Evolutionary conservation across 2,113 vertebrate species (phyloP).

Genomic region (Antigone vipio): DNA sequence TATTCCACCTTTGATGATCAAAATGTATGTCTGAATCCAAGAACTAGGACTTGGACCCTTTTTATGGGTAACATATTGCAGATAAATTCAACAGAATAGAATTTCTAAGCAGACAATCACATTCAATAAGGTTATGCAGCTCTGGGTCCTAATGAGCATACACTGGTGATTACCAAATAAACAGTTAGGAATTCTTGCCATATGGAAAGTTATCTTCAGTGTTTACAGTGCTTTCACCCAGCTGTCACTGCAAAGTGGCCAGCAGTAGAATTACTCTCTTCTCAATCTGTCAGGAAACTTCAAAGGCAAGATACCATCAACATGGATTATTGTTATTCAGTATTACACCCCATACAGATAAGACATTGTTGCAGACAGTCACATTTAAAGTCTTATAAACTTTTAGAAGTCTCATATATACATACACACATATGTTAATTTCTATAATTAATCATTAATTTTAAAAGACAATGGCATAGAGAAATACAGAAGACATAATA

Average conservation of each 20-base stretch:
- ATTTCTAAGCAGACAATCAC: neutral
- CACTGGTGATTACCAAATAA: slow-evolving; percentile 34
- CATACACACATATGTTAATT: neutral
- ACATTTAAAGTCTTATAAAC: neutral
- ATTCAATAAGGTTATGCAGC: neutral
- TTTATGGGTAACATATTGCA: neutral
- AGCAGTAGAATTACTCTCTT: slow-evolving; percentile 18
- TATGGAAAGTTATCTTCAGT: slow-evolving; percentile 39
- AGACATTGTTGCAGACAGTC: neutral
- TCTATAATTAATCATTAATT: neutral
- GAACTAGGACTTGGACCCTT: neutral
- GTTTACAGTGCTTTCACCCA: slow-evolving; percentile 40
- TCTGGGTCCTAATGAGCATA: slow-evolving; percentile 7
- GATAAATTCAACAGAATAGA: neutral
- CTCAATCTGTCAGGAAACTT: slow-evolving; percentile 35
- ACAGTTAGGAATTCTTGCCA: slow-evolving; percentile 40
- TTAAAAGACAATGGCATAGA: neutral
- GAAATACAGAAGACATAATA: neutral
- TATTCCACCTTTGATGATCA: neutral
- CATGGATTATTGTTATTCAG: neutral
- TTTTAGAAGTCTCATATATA: neutral
- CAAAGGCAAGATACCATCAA: slow-evolving; percentile 7
- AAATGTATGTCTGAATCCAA: neutral
- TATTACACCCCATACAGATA: neutral
- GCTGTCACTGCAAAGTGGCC: slow-evolving; percentile 35